Evolutionary conservation across 2,888 invertebrate species (phyloP).

Genomic region (Leucoptera coffeella): DNA sequence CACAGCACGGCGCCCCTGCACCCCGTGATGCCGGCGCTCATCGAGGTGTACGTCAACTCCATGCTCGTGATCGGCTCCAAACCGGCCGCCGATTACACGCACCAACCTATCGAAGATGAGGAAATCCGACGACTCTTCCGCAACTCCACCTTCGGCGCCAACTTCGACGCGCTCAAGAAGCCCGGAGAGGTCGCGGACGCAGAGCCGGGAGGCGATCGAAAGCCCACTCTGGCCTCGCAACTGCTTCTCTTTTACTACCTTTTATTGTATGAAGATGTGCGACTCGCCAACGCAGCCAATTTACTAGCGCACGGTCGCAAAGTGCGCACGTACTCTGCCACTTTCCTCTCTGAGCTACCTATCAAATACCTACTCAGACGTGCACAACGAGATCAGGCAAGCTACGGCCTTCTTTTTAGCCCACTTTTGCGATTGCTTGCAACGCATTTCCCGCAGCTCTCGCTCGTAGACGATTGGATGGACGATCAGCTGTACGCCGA

Average conservation of each 20-base stretch:
- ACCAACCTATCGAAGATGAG: slow-evolving; percentile 85
- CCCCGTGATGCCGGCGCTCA: slow-evolving; percentile 84
- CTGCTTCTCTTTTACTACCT: slow-evolving; percentile 87
- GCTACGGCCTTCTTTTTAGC: slow-evolving; percentile 86
- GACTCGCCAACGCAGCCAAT: slow-evolving; percentile 65
- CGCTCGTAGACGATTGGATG: slow-evolving; percentile 94
- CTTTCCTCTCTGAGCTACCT: slow-evolving; percentile 84
- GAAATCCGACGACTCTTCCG: slow-evolving; percentile 83
- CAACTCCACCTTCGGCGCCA: slow-evolving; percentile 69
- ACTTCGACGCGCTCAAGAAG: slow-evolving; percentile 57
- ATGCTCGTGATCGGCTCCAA: slow-evolving; percentile 67
- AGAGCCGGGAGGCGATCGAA: slow-evolving; percentile 51
- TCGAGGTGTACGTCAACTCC: slow-evolving; percentile 93
- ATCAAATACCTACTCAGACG: slow-evolving; percentile 90
- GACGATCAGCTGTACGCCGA: slow-evolving; percentile 62
- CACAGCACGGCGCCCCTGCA: slow-evolving; percentile 86
- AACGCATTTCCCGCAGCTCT: slow-evolving; percentile 92
- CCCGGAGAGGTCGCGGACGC: slow-evolving; percentile 46
- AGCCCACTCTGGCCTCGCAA: slow-evolving; percentile 75
- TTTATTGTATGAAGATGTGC: slow-evolving; percentile 84
- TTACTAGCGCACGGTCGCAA: slow-evolving; percentile 63
- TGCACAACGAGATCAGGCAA: slow-evolving; percentile 86
- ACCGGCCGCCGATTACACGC: slow-evolving; percentile 70
- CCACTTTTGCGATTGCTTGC: slow-evolving; percentile 80
- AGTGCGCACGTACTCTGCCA: slow-evolving; percentile 78